Conservation (phyloP, 2,113 vertebrate genomes). For the Pterocles gutturalis region DNA sequence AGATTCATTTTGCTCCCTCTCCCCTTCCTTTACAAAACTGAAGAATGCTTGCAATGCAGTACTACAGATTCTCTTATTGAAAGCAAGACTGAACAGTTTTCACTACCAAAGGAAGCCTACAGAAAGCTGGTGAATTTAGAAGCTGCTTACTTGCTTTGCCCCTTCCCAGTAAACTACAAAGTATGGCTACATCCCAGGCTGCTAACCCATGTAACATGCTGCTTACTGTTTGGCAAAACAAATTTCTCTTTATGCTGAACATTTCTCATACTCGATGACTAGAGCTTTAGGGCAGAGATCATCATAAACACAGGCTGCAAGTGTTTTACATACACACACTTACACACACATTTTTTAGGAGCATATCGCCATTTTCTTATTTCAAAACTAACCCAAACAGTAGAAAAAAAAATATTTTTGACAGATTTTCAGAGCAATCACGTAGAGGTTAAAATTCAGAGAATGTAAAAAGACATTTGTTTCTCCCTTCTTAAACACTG, state of each 20-base stretch:
- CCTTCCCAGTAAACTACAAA: not conserved
- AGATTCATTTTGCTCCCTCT: not conserved
- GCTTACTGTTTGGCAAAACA: not conserved
- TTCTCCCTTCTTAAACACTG: not conserved
- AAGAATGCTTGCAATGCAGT: not conserved
- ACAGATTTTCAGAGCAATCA: not conserved
- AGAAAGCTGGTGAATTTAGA: not conserved
- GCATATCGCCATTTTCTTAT: not conserved
- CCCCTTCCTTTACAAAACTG: not conserved
- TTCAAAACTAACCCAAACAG: not conserved
- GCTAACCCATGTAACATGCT: not conserved
- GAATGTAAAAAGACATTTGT: not conserved
- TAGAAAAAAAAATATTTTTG: not conserved
- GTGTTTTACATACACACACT: not conserved
- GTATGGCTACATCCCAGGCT: not conserved
- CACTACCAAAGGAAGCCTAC: not conserved
- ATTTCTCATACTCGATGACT: not conserved
- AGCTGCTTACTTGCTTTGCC: not conserved
- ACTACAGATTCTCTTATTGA: not conserved
- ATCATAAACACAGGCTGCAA: not conserved
- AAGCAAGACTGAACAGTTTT: not conserved
- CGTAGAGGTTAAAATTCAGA: not conserved
- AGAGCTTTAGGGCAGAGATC: not conserved
- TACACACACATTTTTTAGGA: not conserved
- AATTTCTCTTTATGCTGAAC: not conserved